Conservation (phyloP, 2,797 vertebrate species). For the Cetoscarus ocellatus region DNA sequence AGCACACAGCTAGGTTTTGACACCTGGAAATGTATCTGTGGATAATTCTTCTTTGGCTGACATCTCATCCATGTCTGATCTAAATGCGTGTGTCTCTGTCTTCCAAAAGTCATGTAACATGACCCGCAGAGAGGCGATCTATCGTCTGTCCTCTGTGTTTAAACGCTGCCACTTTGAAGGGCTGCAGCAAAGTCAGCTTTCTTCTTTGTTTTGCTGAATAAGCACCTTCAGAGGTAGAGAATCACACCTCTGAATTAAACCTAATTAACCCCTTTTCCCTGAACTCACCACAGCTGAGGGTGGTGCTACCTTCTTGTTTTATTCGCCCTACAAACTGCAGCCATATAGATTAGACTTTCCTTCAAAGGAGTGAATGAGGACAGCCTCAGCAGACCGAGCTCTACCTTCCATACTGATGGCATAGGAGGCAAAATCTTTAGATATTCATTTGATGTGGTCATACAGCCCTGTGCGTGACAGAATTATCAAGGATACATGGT, state of each 20-base stretch:
- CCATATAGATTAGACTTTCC: constrained; percentile 27
- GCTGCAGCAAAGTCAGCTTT: constrained; percentile 65
- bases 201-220: constrained; percentile 64
- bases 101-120: constrained; percentile 25
- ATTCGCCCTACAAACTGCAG: constrained; percentile 38
- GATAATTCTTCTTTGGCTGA: not conserved
- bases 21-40: constrained; percentile 16
- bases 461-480: not conserved
- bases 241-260: constrained; percentile 64
- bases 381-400: constrained; percentile 5
- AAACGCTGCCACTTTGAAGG: constrained; percentile 44
- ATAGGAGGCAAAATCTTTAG: not conserved
- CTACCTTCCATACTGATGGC: constrained; percentile 4
- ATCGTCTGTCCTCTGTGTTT: constrained; percentile 25
- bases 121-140: constrained; percentile 11
- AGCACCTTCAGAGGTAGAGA: constrained; percentile 46
- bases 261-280: constrained; percentile 66
- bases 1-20: constrained; percentile 3
- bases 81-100: constrained; percentile 3
- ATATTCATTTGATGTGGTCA: constrained; percentile 2
- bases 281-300: constrained; percentile 39
- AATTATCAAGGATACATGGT: not conserved
- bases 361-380: constrained; percentile 1
- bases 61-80: constrained; percentile 14
- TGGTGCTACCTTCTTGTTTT: constrained; percentile 23